A percentile compares a stretch with the other conserved stretches of the same genome.
phyloP scores from a whole-genome alignment of 2,888 invertebrate species.

The Auanema freiburgensis region DNA sequence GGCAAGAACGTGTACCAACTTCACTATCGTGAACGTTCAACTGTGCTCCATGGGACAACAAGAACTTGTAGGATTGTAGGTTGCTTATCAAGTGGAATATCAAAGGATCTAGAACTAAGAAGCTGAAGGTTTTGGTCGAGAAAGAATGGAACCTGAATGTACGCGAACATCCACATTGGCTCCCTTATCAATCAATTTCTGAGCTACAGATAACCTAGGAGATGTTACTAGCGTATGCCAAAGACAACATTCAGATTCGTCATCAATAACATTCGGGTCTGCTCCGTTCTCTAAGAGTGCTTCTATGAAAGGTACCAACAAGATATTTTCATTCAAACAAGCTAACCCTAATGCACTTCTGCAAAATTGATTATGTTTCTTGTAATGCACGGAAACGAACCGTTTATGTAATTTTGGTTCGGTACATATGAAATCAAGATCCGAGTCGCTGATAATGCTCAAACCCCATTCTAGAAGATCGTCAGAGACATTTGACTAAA shows the following conservation, averaged over 20 bases:
- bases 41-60: too few species aligned
- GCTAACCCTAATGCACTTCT: constrained; percentile 10
- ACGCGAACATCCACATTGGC: constrained; percentile 39
- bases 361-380: too few species aligned
- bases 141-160: not conserved
- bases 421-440: too few species aligned
- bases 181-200: constrained; percentile 36
- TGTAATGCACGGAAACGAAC: too few species aligned
- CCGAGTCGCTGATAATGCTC: too few species aligned
- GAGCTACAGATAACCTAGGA: constrained; percentile 26
- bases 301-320: not conserved
- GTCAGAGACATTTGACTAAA: too few species aligned
- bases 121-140: not conserved
- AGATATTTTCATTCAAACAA: constrained; percentile 9
- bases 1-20: too few species aligned
- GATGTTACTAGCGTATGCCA: constrained; percentile 8
- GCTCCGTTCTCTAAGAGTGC: constrained; percentile 77
- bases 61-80: too few species aligned
- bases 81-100: too few species aligned
- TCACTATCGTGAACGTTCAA: too few species aligned
- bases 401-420: too few species aligned
- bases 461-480: too few species aligned
- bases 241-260: constrained; percentile 70
- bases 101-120: not conserved
- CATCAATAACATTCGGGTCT: constrained; percentile 81